Evolutionary conservation across 2,888 invertebrate genomes (phyloP), one percentile per base, ranked within the genome.

Genomic region (Anarsia innoxiella): DNA sequence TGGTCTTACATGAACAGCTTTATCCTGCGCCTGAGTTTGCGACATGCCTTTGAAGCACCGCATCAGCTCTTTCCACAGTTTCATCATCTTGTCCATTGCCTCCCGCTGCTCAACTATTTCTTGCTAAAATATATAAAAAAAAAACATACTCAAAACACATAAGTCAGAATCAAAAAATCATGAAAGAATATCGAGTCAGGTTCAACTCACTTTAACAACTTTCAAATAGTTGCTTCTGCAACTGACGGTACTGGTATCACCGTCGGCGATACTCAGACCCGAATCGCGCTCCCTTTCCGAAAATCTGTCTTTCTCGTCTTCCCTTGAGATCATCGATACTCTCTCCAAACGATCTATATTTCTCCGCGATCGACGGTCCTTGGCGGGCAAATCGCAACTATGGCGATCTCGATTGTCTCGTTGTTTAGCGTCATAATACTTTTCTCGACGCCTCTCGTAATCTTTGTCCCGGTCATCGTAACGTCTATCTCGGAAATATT

Each of bases 21-120:
- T 76, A 15, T 70, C 69, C 28, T 64, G 63, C 2, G 49, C 60
- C 38, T 66, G 71, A 1, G 59, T 52, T 41, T 73, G 70, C 8
- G 78, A 69, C 30, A 77, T 56, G 2, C 75, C 71, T 45, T 84
- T 84, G 45, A 84, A 83, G 42, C 83, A 82, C 4, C 78, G 63
- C 83, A 84, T 84, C 42, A 83, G 51, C 31, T 84, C 83, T 37
- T 83, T 83, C 83, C 83, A 84, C 11, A 84, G 52, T 36, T 78
- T 76, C 83, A 83, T 83, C 83, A 83, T 84, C 51, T 82, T 83
- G 44, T 83, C 83, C 83, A 84, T 83, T 0, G 83, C 75, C 35
- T 82, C 83, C 3, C 83, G 64, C 49, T 84, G 83, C 40, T 84
- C 83, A 0, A 71, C 58, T 37, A 84, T 80, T 50, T 83, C 83